Conservation (phyloP, 2,797 vertebrate species). For the Enteromius treurensis region DNA sequence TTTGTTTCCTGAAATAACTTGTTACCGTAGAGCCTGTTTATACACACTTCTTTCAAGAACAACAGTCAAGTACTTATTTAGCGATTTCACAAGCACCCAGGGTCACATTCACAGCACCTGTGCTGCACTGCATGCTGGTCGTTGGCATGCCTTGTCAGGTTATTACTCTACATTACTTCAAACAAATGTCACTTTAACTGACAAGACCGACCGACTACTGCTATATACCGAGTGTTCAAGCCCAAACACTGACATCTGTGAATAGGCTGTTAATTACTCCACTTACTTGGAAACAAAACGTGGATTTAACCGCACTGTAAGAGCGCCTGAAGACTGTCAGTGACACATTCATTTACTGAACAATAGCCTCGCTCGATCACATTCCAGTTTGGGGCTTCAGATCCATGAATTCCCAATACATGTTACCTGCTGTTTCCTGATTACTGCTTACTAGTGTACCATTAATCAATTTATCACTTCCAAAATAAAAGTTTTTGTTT, state of each 20-base stretch:
- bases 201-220: background rate
- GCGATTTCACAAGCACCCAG: background rate
- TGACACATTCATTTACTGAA: background rate
- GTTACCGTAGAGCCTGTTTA: slow-evolving; percentile 12
- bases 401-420: too few relatives aligned
- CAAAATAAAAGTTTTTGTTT: too few relatives aligned
- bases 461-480: too few relatives aligned
- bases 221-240: background rate
- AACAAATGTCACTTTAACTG: slow-evolving; percentile 21
- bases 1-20: slow-evolving; percentile 12
- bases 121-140: slow-evolving; percentile 27
- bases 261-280: background rate
- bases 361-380: background rate
- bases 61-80: background rate
- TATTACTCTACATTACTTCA: slow-evolving; percentile 1
- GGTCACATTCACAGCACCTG: slow-evolving; percentile 5
- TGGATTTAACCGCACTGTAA: background rate
- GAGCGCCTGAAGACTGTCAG: background rate
- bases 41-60: background rate
- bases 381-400: background rate
- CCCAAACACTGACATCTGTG: background rate
- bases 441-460: too few relatives aligned
- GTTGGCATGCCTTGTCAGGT: background rate
- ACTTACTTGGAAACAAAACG: background rate
- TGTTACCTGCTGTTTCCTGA: background rate